Conservation (phyloP, 1,140 invertebrate species). For the Ruditapes philippinarum region DNA sequence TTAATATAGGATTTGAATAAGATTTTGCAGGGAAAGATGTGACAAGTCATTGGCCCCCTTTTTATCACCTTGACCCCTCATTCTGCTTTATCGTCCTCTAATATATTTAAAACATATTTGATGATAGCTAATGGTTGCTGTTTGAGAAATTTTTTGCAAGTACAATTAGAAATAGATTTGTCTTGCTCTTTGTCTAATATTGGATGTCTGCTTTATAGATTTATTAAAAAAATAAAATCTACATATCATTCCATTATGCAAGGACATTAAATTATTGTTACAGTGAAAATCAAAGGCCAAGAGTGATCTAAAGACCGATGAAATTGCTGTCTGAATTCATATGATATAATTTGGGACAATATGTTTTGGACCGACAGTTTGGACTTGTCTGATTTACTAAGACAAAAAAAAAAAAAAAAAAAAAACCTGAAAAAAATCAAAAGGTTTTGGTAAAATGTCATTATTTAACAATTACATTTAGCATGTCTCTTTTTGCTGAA, state of each 20-base stretch:
- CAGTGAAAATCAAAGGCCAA: too few species aligned
- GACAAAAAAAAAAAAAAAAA: background rate
- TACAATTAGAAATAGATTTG: background rate
- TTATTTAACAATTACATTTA: conserved; percentile 24
- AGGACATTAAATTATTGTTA: too few species aligned
- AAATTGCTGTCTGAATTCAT: too few species aligned
- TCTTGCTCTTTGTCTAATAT: conserved; percentile 12
- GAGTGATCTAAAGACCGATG: too few species aligned
- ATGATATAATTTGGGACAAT: too few species aligned
- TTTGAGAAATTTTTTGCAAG: background rate
- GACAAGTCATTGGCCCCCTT: background rate
- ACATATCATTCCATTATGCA: too few species aligned
- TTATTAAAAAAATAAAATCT: background rate
- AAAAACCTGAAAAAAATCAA: too few species aligned
- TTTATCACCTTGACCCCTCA: conserved; percentile 1
- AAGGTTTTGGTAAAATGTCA: too few species aligned
- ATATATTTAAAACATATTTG: conserved; percentile 32
- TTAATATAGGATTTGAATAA: too few species aligned
- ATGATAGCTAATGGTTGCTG: background rate
- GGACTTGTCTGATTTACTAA: background rate
- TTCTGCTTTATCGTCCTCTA: conserved; percentile 15
- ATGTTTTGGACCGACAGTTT: background rate
- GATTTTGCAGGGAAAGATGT: background rate
- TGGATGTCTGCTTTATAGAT: conserved; percentile 1
- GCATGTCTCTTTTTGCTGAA: conserved; percentile 50